These are phyloP conservation scores for Cottus gobio DNA, from an alignment of 2,113 vertebrate genomes.

Conservation along the genomic window DNA sequence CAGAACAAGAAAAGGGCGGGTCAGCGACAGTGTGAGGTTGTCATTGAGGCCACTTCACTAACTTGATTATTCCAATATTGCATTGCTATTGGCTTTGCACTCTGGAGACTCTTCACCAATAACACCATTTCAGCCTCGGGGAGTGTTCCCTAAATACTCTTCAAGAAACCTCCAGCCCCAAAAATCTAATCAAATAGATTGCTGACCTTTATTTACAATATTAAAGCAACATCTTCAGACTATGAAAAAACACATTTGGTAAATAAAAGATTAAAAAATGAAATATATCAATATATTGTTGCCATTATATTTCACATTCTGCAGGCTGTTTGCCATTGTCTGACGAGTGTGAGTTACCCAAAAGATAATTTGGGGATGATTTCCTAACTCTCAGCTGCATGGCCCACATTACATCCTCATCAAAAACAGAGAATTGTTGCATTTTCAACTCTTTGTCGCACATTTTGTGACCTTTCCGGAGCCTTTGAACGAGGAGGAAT, in stretches of 20 bases:
- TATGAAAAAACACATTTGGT: background rate
- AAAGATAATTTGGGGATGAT: background rate
- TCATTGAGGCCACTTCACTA: too few relatives aligned
- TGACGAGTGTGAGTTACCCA: background rate
- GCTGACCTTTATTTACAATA: constrained; percentile 4
- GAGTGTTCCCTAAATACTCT: background rate
- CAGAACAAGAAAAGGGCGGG: too few relatives aligned
- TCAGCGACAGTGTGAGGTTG: too few relatives aligned
- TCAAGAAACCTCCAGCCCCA: too few relatives aligned
- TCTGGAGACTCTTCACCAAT: background rate
- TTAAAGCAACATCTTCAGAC: constrained; percentile 17
- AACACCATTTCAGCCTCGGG: background rate
- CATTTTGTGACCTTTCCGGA: constrained; percentile 21
- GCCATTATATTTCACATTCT: constrained; percentile 28
- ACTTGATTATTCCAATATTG: too few relatives aligned
- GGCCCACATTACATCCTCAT: background rate
- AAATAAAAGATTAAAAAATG: background rate
- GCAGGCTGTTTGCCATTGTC: background rate
- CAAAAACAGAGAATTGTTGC: background rate
- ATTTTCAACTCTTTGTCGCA: background rate
- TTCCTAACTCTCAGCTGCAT: background rate
- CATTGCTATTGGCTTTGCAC: too few relatives aligned
- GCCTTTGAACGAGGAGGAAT: constrained; percentile 21
- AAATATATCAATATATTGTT: background rate
- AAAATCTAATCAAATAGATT: constrained; percentile 9